Evolutionary conservation across 2,888 invertebrate species (phyloP), one percentile per base, ranked within the genome.

Genomic region (Rhingia rostrata): DNA sequence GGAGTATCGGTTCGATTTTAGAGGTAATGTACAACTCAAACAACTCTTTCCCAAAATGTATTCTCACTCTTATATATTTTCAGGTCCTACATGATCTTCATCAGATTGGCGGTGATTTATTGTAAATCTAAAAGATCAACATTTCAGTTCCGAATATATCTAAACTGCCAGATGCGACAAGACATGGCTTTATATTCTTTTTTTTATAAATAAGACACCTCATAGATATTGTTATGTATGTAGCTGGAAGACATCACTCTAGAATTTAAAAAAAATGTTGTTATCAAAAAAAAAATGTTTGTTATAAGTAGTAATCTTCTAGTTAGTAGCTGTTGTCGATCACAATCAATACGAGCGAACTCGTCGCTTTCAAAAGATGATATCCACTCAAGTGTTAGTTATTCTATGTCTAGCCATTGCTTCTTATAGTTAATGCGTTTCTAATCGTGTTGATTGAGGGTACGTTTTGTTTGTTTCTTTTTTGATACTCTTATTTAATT

Each of bases 1-100:
- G 99, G 99, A 98, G 98, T 92, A 94, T 97, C 89, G 96, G 95
- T 64, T 94, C 95, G 81, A 93, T 98, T 86, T 92, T 99, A 87
- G 99, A 99, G 93, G 97, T 96, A 91, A 92, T 94, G 9, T 4
- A 10, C 6, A n/a, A 9, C 35, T 22, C 22, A 22, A 9, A 45
- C 12, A 10, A 32, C 30, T 41, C 14, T 14, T 41, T 43, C 6
- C 30, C 7, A 54, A 54, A 64, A 7, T 22, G 4, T 10, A 4
- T 33, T 37, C 39, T n/a, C 3, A 10, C 1, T 7, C 22, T 7
- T 10, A 3, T 47, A 32, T 51, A 2, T 39, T 35, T 6, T 45
- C 56, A 89, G 89, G 89, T 91, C 10, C 88, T 91, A 6, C 77
- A 89, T 60, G 91, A 91, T 86, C 87, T 91, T 39, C 90, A 90